phyloP scores from a whole-genome alignment of 2,888 invertebrate species.

The Hirtodrosophila duncani region DNA sequence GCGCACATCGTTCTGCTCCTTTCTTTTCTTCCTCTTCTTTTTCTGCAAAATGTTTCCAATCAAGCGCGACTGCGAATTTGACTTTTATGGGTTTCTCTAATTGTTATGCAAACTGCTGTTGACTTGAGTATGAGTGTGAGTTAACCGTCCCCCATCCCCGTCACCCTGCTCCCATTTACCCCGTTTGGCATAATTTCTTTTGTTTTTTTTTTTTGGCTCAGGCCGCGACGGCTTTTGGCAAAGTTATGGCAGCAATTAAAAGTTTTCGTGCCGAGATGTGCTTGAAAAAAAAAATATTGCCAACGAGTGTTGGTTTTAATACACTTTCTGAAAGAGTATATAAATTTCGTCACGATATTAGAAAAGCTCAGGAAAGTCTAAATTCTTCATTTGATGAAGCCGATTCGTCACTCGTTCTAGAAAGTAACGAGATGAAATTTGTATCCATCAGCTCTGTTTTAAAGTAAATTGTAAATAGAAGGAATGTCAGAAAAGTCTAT shows the following conservation, averaged over 20 bases:
- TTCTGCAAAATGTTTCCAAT: slow-evolving; percentile 28
- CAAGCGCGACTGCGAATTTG: slow-evolving; percentile 34
- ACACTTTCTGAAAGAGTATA: too few relatives aligned
- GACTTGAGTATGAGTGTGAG: slow-evolving; percentile 24
- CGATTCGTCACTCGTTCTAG: too few relatives aligned
- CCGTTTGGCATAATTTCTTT: slow-evolving; percentile 3
- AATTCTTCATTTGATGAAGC: too few relatives aligned
- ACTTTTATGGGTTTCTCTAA: slow-evolving; percentile 46
- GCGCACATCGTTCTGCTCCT: too few relatives aligned
- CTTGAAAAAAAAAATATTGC: slow-evolving; percentile 39
- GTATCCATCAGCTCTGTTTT: too few relatives aligned
- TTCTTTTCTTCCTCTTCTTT: slow-evolving; percentile 9
- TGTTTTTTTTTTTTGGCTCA: slow-evolving; percentile 31
- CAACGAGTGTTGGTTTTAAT: slow-evolving; percentile 9
- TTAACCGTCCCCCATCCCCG: slow-evolving; percentile 1
- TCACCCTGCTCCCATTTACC: not conserved
- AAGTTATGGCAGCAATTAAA: slow-evolving; percentile 63
- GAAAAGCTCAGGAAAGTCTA: too few relatives aligned
- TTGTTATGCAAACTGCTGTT: slow-evolving; percentile 45
- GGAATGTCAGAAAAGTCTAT: too few relatives aligned
- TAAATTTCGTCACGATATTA: too few relatives aligned
- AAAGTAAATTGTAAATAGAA: too few relatives aligned
- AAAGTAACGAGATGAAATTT: too few relatives aligned
- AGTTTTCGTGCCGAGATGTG: slow-evolving; percentile 40
- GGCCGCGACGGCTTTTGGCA: slow-evolving; percentile 36